Conservation (phyloP, 1,140 invertebrate genomes). For the Neomicropteryx cornuta region DNA sequence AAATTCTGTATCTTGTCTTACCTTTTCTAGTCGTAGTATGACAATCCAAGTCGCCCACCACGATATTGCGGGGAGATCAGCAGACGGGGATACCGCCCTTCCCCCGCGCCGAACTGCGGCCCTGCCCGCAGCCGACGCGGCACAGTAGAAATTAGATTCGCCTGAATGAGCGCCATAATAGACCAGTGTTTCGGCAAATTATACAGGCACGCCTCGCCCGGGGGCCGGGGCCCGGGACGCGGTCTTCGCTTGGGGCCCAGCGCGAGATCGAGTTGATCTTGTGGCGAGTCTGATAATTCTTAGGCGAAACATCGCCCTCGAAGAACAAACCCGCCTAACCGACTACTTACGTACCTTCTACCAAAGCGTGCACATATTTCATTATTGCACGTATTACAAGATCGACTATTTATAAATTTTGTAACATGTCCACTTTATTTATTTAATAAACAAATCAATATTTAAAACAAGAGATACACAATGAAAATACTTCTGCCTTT, state of each 20-base stretch:
- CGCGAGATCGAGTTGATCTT: too few species aligned
- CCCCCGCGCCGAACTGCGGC: conserved; percentile 7
- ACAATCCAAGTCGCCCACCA: background rate
- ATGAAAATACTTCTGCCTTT: too few species aligned
- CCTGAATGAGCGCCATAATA: conserved; percentile 17
- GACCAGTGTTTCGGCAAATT: conserved; percentile 19
- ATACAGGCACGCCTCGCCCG: conserved; percentile 15
- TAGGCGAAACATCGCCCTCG: too few species aligned
- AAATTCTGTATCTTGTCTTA: background rate
- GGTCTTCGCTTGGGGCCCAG: conserved; percentile 4
- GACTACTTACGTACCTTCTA: too few species aligned
- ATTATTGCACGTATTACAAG: too few species aligned
- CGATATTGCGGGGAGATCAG: background rate
- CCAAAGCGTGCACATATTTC: too few species aligned
- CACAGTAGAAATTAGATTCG: conserved; percentile 17
- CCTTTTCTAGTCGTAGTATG: background rate
- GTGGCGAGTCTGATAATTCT: too few species aligned
- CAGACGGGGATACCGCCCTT: background rate
- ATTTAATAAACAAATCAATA: too few species aligned
- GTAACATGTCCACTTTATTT: too few species aligned
- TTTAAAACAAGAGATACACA: too few species aligned
- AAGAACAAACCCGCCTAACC: too few species aligned
- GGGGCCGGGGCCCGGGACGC: background rate
- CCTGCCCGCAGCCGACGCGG: conserved; percentile 13
- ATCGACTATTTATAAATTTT: too few species aligned